Base-by-base conservation (phyloP, 2,888 invertebrate genomes). In the Drosophila picticornis region DNA sequence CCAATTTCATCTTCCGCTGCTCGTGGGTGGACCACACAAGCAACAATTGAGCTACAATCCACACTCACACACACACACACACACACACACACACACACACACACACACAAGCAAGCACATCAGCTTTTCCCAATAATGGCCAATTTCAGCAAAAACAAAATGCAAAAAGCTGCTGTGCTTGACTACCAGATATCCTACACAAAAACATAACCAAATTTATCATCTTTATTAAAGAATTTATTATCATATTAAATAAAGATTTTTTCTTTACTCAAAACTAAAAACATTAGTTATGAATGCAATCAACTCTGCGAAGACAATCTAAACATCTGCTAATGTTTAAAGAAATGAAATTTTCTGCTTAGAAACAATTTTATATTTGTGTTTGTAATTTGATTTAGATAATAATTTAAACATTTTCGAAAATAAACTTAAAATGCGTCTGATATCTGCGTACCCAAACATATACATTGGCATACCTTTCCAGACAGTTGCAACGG, bases 1-100 rank as follows among this genome's bases (percentile, higher is more conserved):
- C 19, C 25, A 25, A 22, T 25, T 22, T 43, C 16, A 25, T 40
- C 38, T 43, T 29, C 29, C 29, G 29, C 27, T 34, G 13, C 10
- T 50, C 76, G 78, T 78, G 72, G 80, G 78, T 53, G 78, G 72
- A 72, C 72, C 78, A 72, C 72, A 76, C 72, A 70, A 11, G 32
- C 43, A 46, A 34, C 52, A 46, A 52, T 19, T 32, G 31, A 27
- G 48, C n/a, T 43, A 16, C 22, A 57, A 31, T 40, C 29, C 38
- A 29, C 51, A 51, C 29, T 29, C 27, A 38, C 56, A 22, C n/a
- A 25, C 6, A 13, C 31, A 11, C 31, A 6, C 31, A 27, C 32
- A 52, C 31, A 10, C 59, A 64, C 4, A 3, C 43, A 11, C 40
- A 1, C 29, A 5, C 46, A n/a, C 4, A 25, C 32, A 11, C 46